These are phyloP conservation scores for Dendronephthya gigantea DNA, from an alignment of 64 coral and sea anemone genomes.

Conservation along the genomic window DNA sequence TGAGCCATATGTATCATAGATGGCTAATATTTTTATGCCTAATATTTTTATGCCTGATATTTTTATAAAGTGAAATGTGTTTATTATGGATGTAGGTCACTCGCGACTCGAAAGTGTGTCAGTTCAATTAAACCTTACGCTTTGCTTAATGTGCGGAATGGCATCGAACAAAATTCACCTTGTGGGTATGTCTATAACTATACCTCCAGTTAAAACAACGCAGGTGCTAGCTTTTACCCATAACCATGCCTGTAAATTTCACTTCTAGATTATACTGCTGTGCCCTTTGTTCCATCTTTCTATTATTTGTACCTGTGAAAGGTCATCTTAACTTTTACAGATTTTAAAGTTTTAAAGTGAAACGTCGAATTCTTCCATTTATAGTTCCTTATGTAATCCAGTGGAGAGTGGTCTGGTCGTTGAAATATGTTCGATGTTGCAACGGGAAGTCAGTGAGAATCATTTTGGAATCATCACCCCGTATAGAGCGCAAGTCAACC, in stretches of 20 bases:
- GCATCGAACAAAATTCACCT: background rate
- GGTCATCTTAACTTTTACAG: too few relatives aligned
- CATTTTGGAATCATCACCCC: slow-evolving; percentile 89
- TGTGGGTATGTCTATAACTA: background rate
- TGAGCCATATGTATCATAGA: too few relatives aligned
- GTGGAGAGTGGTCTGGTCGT: slow-evolving; percentile 42
- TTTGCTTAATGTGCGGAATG: slow-evolving; percentile 26
- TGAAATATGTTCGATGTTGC: slow-evolving; percentile 34
- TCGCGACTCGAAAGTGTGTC: slow-evolving; percentile 14
- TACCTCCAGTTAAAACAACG: background rate
- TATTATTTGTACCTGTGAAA: too few relatives aligned
- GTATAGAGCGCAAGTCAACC: slow-evolving; percentile 50
- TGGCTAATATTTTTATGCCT: too few relatives aligned
- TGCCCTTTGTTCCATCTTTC: too few relatives aligned
- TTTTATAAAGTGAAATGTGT: too few relatives aligned
- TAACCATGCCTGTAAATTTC: too few relatives aligned
- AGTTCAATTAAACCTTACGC: slow-evolving; percentile 32
- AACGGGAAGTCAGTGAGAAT: background rate
- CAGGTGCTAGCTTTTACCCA: too few relatives aligned
- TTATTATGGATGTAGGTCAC: slow-evolving; percentile 18
- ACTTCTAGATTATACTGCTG: too few relatives aligned
- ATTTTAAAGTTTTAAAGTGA: too few relatives aligned
- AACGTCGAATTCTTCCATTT: background rate
- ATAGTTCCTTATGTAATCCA: slow-evolving; percentile 39
- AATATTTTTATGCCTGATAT: too few relatives aligned